Evolutionary conservation across 2,888 invertebrate genomes (phyloP), one percentile per base, ranked within the genome.

Genomic region (Crossocerus cetratus): DNA sequence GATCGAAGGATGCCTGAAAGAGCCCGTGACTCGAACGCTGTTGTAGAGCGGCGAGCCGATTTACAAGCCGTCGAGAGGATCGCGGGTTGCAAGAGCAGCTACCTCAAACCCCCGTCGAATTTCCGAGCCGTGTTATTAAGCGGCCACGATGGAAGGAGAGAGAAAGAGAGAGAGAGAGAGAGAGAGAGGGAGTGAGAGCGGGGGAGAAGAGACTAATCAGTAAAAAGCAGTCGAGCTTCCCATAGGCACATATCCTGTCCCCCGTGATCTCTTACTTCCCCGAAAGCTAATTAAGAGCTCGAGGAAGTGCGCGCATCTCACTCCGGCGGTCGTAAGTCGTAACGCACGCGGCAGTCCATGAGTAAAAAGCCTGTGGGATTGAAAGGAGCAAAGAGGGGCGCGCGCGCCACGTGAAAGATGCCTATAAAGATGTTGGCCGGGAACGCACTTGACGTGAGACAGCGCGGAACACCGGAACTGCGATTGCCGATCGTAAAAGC

Each of bases 361-460:
- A 22, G 13, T 13, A 53, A 23, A 49, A 16, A 43, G 44, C 23
- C 16, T 16, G 43, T 49, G 63, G 65, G 55, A 32, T 56, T 60
- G 59, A 56, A 20, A 44, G 23, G 14, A 14, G 54, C 45, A 42
- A 2, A 61, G 77, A 74, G 75, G 69, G 72, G 73, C n/a, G 11
- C 5, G 8, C 11, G 32, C 32, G 32, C 32, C 32, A 5, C 32
- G 32, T 32, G 4, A 32, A 32, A 32, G 32, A 32, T 32, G 82
- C 75, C 76, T 80, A 85, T 84, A 83, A 83, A 85, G 83, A 83
- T 76, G 78, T 86, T 84, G 69, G 80, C 76, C 79, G 80, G 73
- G 83, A 83, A 74, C 77, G 8, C 86, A 85, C 84, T 86, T 83
- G 83, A 85, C 81, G 80, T 77, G 72, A 82, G 86, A 83, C 86